Percentiles rank a stretch among this genome's conserved stretches.
phyloP scores from a whole-genome alignment of 2,113 vertebrate genomes.

The Struthidea cinerea region DNA sequence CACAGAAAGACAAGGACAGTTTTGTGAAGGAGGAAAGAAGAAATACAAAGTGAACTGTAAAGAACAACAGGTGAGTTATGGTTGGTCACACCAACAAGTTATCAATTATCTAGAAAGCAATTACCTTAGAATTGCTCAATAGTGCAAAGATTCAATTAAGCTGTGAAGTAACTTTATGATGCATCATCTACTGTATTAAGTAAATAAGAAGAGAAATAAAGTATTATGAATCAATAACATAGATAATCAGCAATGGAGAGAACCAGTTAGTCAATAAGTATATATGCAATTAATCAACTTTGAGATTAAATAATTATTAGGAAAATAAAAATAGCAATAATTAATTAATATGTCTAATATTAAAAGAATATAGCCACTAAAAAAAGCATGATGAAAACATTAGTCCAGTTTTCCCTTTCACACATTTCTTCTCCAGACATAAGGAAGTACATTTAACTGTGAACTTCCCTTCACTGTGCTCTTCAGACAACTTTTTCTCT shows the following conservation, averaged over 20 bases:
- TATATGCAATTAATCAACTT: background rate
- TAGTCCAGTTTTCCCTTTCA: background rate
- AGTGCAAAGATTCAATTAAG: background rate
- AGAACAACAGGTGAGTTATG: background rate
- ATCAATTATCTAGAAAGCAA: background rate
- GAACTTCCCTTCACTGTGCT: background rate
- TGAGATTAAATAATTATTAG: background rate
- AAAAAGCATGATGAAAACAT: background rate
- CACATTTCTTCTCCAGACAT: background rate
- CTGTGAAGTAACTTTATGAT: constrained; percentile 10
- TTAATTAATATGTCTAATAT: background rate
- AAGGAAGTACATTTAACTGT: background rate
- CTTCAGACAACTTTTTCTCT: background rate
- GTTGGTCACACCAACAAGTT: background rate
- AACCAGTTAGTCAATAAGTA: background rate
- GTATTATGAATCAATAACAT: background rate
- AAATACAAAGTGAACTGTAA: background rate
- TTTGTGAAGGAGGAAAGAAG: background rate
- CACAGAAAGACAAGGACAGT: background rate
- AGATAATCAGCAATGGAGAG: background rate
- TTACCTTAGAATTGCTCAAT: background rate
- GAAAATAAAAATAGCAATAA: background rate
- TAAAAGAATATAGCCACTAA: background rate
- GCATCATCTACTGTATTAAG: background rate
- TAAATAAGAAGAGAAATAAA: constrained; percentile 23